Conservation (phyloP, 2,113 vertebrate genomes). For the Rhynchomys soricoides region DNA sequence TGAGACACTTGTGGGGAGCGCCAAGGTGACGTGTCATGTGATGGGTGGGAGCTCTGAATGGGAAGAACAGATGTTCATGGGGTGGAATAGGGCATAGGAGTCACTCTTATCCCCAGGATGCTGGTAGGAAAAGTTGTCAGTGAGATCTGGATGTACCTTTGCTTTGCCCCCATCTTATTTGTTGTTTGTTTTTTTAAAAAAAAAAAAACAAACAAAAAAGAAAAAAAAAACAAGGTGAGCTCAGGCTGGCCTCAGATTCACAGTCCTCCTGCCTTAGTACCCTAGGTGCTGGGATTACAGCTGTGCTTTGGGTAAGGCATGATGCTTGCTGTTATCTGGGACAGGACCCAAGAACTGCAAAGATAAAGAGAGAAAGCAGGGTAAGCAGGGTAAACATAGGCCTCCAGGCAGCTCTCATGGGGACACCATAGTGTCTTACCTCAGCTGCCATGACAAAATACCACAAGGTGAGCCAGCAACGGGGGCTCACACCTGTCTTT, state of each 20-base stretch:
- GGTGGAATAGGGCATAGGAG: not conserved
- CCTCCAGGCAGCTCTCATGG: not conserved
- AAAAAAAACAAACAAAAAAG: not conserved
- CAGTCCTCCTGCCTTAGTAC: not conserved
- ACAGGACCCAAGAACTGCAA: not conserved
- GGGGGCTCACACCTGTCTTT: not conserved
- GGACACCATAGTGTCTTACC: not conserved
- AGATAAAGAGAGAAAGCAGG: not conserved
- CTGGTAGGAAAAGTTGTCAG: not conserved
- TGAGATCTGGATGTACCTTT: not conserved
- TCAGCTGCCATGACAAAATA: not conserved
- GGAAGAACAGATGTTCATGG: not conserved
- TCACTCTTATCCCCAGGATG: not conserved
- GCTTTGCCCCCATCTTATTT: not conserved
- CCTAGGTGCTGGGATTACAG: not conserved
- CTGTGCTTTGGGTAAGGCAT: not conserved
- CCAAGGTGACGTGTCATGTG: not conserved
- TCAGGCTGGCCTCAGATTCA: not conserved
- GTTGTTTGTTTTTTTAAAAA: too few species aligned
- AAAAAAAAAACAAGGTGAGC: not conserved
- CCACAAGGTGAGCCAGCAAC: not conserved
- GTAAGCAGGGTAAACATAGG: too few species aligned
- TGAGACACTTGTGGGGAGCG: conserved; percentile 69
- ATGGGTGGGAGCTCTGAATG: not conserved
- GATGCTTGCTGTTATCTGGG: not conserved